Evolutionary conservation across 2,113 vertebrate genomes (phyloP), one percentile per base, ranked within the genome.

Genomic region (Chamaea fasciata): DNA sequence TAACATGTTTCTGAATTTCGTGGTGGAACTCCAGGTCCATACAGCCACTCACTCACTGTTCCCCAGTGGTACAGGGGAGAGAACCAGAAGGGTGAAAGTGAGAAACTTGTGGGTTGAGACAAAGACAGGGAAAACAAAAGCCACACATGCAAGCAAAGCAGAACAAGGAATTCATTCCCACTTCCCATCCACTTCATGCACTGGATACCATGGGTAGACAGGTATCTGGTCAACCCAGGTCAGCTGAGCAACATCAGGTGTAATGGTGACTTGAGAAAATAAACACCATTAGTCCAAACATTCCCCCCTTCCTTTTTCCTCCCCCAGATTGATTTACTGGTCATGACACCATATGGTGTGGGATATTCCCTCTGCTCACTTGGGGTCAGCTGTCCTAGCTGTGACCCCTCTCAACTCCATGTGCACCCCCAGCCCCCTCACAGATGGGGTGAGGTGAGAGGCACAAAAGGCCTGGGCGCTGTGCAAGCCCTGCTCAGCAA

Each of bases 171-270:
- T 33, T 44, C 6, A 60, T 44, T 27, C 22, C 27, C 37, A 23
- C 7, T 68, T 52, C 22, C 53, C 63, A 52, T 16, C 26, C 26
- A 28, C 50, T 28, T 28, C 26, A 52, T 52, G 50, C 50, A 52
- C 50, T 52, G 26, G 50, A 28, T 27, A 52, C 50, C 50, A 23
- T 23, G 46, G 12, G 17, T 22, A 44, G 63, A 46, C 17, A 60
- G 31, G 22, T 33, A 37, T 19, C 46, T 53, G 68, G 53, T 15
- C 37, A 60, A 7, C 18, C 33, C 27, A 52, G 27, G 22, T 60
- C 52, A 60, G 37, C 11, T 0, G 1, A 33, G 11, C 53, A 52
- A 15, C 14, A 18, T 12, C 63, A 23, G 0, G 0, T 22, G 22
- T 12, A 68, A 37, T 52, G 33, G 33, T 60, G 73, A 33, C 37